Evolutionary conservation across 2,113 vertebrate species (phyloP).

Genomic region (Tylochromis polylepis): DNA sequence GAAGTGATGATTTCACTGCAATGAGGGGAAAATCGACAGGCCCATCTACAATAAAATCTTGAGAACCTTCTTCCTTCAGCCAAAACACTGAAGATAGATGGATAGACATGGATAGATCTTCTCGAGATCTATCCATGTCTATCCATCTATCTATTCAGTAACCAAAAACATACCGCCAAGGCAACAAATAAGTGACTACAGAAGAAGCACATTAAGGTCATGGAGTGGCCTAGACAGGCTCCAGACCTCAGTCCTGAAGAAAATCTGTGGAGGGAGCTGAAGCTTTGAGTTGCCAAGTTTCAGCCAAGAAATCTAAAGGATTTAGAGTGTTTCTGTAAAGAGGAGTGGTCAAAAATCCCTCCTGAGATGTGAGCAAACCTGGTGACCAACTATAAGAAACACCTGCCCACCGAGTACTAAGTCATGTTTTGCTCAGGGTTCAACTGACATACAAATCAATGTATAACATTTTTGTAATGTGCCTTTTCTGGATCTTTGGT

Average conservation of each 20-base stretch:
- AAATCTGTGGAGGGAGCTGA: background rate
- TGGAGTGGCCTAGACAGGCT: too few relatives aligned
- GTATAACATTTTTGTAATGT: accelerated
- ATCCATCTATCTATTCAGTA: too few relatives aligned
- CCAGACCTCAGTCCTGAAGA: background rate
- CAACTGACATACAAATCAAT: background rate
- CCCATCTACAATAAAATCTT: too few relatives aligned
- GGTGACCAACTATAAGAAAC: background rate
- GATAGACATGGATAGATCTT: too few relatives aligned
- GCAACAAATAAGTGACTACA: too few relatives aligned
- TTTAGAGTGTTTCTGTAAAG: background rate
- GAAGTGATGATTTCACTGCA: background rate
- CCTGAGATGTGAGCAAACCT: background rate
- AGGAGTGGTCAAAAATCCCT: background rate
- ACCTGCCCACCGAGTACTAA: accelerated
- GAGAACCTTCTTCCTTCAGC: too few relatives aligned
- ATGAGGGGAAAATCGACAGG: background rate
- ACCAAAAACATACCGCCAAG: too few relatives aligned
- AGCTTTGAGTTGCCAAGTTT: background rate
- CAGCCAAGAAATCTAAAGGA: background rate
- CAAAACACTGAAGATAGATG: too few relatives aligned
- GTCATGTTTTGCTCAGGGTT: background rate
- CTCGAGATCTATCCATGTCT: too few relatives aligned
- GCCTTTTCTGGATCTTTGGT: background rate
- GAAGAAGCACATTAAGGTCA: too few relatives aligned